Evolutionary conservation across 1,140 invertebrate genomes (phyloP).

Genomic region (Drosophila truncata): DNA sequence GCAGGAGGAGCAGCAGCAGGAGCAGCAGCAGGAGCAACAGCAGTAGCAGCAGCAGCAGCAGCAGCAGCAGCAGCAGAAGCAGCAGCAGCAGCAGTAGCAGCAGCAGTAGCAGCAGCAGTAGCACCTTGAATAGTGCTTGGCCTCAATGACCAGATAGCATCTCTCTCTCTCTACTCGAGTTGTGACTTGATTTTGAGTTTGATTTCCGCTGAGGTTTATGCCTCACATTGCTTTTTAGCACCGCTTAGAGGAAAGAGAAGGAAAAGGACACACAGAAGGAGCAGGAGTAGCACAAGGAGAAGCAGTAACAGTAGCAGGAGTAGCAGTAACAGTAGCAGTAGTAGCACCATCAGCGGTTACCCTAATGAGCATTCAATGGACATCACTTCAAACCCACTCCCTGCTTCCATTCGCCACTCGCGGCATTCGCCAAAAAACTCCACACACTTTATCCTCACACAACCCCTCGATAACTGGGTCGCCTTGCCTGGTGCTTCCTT

Average conservation of each 20-base stretch:
- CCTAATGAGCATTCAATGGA: slow-evolving; percentile 42
- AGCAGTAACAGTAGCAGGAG: background rate
- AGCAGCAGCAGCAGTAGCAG: background rate
- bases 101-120: background rate
- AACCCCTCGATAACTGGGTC: slow-evolving; percentile 26
- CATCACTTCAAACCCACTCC: background rate
- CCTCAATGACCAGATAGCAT: slow-evolving; percentile 19
- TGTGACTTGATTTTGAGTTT: background rate
- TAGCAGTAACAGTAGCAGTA: background rate
- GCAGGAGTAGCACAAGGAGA: background rate
- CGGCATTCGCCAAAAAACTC: background rate
- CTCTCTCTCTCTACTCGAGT: background rate
- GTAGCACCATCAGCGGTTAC: background rate
- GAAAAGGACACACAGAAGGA: too few relatives aligned
- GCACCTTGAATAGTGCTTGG: slow-evolving; percentile 20
- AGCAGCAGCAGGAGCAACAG: too few relatives aligned
- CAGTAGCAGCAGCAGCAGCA: too few relatives aligned
- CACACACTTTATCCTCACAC: background rate
- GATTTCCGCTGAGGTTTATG: slow-evolving; percentile 17
- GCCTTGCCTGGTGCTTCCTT: slow-evolving; percentile 27
- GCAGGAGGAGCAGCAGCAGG: background rate
- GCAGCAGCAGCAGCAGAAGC: background rate
- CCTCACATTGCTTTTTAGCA: slow-evolving; percentile 64
- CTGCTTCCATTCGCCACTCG: too few relatives aligned
- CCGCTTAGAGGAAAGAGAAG: background rate